Base-by-base conservation (phyloP, 1,140 invertebrate genomes). In the Dreissena rostriformis region DNA sequence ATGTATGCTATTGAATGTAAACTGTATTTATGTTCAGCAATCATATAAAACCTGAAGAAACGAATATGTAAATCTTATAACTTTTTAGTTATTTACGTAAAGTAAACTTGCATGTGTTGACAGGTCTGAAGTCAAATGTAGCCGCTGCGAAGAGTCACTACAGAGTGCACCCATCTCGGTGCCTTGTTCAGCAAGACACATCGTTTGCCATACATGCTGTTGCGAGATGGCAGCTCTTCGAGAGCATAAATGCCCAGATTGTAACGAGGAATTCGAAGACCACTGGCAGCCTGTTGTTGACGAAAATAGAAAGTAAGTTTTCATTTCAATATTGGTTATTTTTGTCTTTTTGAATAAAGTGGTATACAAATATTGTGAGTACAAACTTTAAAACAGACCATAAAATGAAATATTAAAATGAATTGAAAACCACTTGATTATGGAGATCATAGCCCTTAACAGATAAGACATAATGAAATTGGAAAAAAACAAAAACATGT, bases 151-250 rank as follows among this genome's bases (percentile, higher is more conserved):
- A 26, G 49, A 61, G 28, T 49, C 57, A 19, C 68, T 80, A 24
- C 66, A 80, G 63, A 68, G 78, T 39, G 66, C 78, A 39, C 78
- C 78, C 57, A 39, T 72, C 15, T 24, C 49, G 49, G 29, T 80
- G 49, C 78, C 78, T 14, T 80, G 78, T 51, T 39, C 29, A 24
- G 57, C 17, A 4, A 61, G 22, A 39, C 51, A 80, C 71, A 57
- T 61, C 1, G 10, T 80, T 8, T 80, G 78, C 71, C 66, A 71
- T 53, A 39, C 39, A 24, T 80, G 78, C 51, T 61, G 22, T 28
- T 51, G 65, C 57, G 78, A 67, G 6, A 72, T 80, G 67, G 29
- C 39, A 68, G 76, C 65, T 55, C 17, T 79, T 6, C 49, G 22
- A 0, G 51, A 79, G 12, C 53, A 67, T 24, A 53, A 2, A n/a